Evolutionary conservation across 2,113 vertebrate species (phyloP).

Genomic region (Oryctolagus cuniculus): mOryCun1.1 NC_091450.1:24154501-24155000

Average conservation of each 20-base stretch:
- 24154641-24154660: no score
- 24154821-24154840: not conserved
- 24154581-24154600: no score
- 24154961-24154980: not conserved
- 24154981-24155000: not conserved
- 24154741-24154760: not conserved
- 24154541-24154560: not conserved
- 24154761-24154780: not conserved
- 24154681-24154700: not conserved
- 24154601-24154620: no score
- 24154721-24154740: not conserved
- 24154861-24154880: not conserved
- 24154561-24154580: not conserved
- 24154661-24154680: no score
- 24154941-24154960: not conserved
- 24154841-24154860: not conserved
- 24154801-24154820: not conserved
- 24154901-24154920: not conserved
- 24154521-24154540: conserved; percentile 31
- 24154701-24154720: not conserved
- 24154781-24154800: not conserved
- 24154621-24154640: no score
- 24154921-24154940: not conserved
- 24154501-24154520: not conserved
- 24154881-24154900: not conserved